Conservation (phyloP, 2,113 vertebrate genomes). For the Casuarius casuarius region DNA sequence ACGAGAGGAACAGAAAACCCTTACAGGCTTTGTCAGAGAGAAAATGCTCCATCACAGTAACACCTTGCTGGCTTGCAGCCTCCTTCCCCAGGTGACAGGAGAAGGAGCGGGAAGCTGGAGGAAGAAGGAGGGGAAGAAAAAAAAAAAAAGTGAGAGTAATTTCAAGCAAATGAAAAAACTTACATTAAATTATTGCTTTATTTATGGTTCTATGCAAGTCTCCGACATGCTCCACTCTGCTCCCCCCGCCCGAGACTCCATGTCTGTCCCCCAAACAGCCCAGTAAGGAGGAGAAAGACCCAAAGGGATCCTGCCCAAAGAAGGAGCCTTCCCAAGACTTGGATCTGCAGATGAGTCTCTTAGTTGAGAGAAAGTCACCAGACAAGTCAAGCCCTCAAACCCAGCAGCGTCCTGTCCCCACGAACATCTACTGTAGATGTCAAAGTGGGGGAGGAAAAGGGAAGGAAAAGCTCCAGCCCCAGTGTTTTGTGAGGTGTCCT, state of each 20-base stretch:
- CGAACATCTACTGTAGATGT: neutral
- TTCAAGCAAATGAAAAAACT: constrained; percentile 10
- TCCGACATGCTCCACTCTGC: neutral
- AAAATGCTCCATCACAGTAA: neutral
- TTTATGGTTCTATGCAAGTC: constrained; percentile 49
- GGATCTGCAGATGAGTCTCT: neutral
- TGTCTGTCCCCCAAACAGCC: neutral
- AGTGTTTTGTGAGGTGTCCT: neutral
- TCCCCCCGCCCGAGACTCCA: neutral
- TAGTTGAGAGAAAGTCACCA: neutral
- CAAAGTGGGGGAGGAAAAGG: neutral
- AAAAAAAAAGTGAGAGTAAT: neutral
- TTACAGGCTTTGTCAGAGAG: neutral
- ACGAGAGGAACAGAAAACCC: neutral
- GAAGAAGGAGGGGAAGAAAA: neutral
- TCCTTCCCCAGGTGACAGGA: neutral
- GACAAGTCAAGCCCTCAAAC: neutral
- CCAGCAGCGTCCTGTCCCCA: neutral
- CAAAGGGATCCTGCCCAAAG: constrained; percentile 38
- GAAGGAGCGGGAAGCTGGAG: accelerated
- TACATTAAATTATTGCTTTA: constrained; percentile 71
- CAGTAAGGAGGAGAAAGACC: constrained; percentile 1
- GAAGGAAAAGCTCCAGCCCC: neutral
- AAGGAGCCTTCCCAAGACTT: constrained; percentile 5
- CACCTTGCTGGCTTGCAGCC: neutral